Percentiles rank a stretch among this genome's conserved stretches.
Conservation (phyloP, 2,888 invertebrate genomes). For the Nemotelus nigrinus region DNA sequence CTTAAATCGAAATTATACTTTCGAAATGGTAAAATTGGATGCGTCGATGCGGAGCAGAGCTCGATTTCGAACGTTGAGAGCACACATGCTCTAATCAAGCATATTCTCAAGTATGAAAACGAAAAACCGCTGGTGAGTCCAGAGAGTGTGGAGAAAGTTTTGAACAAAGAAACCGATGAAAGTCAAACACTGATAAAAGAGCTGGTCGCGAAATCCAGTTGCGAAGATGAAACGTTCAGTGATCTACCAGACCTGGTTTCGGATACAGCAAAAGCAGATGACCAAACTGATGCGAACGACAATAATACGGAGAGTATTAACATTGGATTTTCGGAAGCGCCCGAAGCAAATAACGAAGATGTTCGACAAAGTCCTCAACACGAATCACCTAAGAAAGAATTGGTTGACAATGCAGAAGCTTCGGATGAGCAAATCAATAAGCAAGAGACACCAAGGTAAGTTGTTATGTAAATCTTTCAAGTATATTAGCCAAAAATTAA, state of each 20-base stretch:
- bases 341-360: conserved; percentile 62
- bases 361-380: conserved; percentile 53
- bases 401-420: not conserved
- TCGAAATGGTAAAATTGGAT: conserved; percentile 64
- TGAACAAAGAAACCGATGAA: conserved; percentile 52
- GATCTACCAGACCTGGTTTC: conserved; percentile 46
- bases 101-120: conserved; percentile 61
- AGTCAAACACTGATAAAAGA: not conserved
- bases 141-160: conserved; percentile 60
- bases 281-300: conserved; percentile 47
- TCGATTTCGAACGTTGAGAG: conserved; percentile 61
- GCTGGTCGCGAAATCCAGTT: conserved; percentile 53
- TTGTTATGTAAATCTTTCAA: not conserved
- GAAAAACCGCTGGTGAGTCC: conserved; percentile 64
- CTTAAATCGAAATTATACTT: conserved; percentile 63
- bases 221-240: conserved; percentile 52
- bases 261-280: conserved; percentile 54
- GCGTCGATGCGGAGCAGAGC: conserved; percentile 61
- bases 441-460: conserved; percentile 20
- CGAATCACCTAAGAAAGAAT: not conserved
- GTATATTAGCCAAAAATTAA: not conserved
- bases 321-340: conserved; percentile 61
- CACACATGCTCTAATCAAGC: conserved; percentile 64
- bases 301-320: conserved; percentile 57
- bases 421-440: conserved; percentile 13